Evolutionary conservation across 1,140 invertebrate species (phyloP).

Genomic region (Sipha flava): DNA sequence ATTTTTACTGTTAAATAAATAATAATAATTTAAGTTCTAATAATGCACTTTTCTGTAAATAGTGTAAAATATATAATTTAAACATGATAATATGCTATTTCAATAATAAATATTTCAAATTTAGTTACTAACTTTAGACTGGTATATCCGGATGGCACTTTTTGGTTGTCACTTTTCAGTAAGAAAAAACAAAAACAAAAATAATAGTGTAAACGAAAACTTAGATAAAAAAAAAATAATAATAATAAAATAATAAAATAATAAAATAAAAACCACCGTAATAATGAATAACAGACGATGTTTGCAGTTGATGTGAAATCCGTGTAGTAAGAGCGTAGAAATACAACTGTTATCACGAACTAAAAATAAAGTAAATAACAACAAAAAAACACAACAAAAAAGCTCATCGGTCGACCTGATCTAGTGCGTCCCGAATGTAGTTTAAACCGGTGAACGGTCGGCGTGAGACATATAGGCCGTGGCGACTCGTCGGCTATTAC

Average conservation of each 20-base stretch:
- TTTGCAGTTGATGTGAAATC: background rate
- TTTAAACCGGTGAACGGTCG: slow-evolving; percentile 28
- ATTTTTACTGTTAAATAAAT: too few species aligned
- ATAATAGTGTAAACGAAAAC: background rate
- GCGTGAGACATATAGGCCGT: slow-evolving; percentile 22
- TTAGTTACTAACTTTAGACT: background rate
- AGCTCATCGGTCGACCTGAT: slow-evolving; percentile 24
- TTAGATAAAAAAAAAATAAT: background rate
- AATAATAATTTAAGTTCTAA: too few species aligned
- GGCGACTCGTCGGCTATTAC: slow-evolving; percentile 26
- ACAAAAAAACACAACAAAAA: slow-evolving; percentile 1
- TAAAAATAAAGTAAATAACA: background rate
- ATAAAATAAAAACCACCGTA: slow-evolving; percentile 20
- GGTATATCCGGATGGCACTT: background rate
- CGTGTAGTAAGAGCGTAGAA: background rate
- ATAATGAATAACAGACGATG: background rate
- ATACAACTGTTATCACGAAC: background rate
- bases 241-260: background rate
- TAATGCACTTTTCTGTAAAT: too few species aligned
- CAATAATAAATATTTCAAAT: background rate
- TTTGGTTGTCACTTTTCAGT: background rate
- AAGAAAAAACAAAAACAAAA: slow-evolving; percentile 17
- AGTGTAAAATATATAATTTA: too few species aligned
- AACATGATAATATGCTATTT: too few species aligned
- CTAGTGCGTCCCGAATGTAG: slow-evolving; percentile 19